Evolutionary conservation across 1,140 invertebrate species (phyloP), one percentile per base, ranked within the genome.

Genomic region (Habropoda laboriosa): DNA sequence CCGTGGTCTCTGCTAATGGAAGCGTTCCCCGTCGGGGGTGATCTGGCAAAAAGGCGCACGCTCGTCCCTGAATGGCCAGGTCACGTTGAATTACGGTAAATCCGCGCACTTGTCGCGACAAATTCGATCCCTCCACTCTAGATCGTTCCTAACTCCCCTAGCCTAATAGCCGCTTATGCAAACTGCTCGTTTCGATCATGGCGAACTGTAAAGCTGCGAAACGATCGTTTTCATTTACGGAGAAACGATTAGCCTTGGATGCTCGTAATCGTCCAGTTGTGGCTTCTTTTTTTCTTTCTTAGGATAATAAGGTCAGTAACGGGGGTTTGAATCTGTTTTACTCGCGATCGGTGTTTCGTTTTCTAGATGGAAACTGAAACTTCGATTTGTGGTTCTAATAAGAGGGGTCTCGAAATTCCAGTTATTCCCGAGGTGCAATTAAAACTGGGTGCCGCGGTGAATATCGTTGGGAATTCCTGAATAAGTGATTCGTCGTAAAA

Each of bases 71-170:
- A 40, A 61, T 40, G 40, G 40, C 1, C 35, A 58, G 63, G 63
- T 82, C 57, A 40, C 42, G 75, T 45, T n/a, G 49, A 73, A 68
- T 84, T 84, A 84, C 82, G 82, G 82, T 84, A 84, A 82, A 84
- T 64, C 45, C 24, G 24, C 42, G 42, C 55, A 55, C 66, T 79
- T 70, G 70, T 18, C 40, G 42, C 58, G n/a, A 42, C 35, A 40
- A 64, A 67, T 70, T 77, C 55, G 57, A 61, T n/a, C 5, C 49
- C 5, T 42, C 40, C 5, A 42, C 18, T 42, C 38, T 13, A 45
- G 30, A 24, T 55, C 24, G 24, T 2, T 35, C 6, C 10, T 7
- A 10, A 0, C 24, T 51, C 2, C 8, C n/a, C n/a, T n/a, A n/a
- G 2, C 12, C 24, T 30, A 16, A 38, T 40, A 24, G 32, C 2